Conservation (phyloP, 2,113 vertebrate species). For the Zingel zingel region DNA sequence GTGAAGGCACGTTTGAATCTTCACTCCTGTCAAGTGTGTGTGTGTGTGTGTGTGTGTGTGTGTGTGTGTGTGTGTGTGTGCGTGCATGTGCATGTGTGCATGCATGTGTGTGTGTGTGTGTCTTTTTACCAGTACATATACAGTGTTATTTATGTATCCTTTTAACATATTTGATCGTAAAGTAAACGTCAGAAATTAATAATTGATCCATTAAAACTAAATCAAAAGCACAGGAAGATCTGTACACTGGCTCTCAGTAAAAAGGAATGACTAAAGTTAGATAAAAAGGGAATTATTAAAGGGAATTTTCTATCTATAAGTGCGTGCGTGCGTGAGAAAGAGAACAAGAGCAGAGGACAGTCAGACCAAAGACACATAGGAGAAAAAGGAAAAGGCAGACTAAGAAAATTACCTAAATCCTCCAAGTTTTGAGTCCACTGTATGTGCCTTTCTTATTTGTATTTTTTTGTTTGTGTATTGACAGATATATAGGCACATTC, state of each 20-base stretch:
- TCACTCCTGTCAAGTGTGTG: not conserved
- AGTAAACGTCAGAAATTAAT: not conserved
- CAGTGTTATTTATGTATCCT: not conserved
- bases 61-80: not conserved
- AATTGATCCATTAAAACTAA: constrained; percentile 15
- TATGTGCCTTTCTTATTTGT: not conserved
- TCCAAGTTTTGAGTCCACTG: not conserved
- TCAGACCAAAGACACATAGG: not conserved
- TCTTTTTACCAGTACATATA: not conserved
- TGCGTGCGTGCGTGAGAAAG: not conserved
- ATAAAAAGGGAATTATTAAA: constrained; percentile 7
- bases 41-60: not conserved
- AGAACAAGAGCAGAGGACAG: not conserved
- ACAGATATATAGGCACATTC: not conserved
- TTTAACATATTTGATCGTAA: constrained; percentile 5
- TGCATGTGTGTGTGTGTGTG: not conserved
- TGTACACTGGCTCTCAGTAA: not conserved
- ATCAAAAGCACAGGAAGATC: constrained; percentile 5
- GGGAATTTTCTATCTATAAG: not conserved
- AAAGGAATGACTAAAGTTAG: not conserved
- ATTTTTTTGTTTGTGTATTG: not conserved
- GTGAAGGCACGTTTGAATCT: not conserved
- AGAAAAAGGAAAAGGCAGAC: constrained; percentile 2
- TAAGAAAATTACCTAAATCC: constrained; percentile 32
- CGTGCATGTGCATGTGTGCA: too few species aligned